phyloP scores from a whole-genome alignment of 2,113 vertebrate genomes.

The Mus musculus region GRCm39 chrX:135831001-135831500 shows the following conservation, averaged over 20 bases:
- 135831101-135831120: conserved; percentile 96
- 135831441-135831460: conserved; percentile 95
- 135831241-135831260: conserved; percentile 97
- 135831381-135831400: conserved; percentile 94
- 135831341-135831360: conserved; percentile 96
- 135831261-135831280: conserved; percentile 97
- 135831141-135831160: conserved; percentile 96
- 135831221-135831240: conserved; percentile 98
- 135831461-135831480: conserved; percentile 94
- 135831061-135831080: conserved; percentile 96
- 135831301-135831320: conserved; percentile 95
- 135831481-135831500: conserved; percentile 95
- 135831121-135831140: conserved; percentile 94
- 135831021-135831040: conserved; percentile 97
- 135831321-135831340: conserved; percentile 93
- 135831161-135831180: conserved; percentile 97
- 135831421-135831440: conserved; percentile 93
- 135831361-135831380: conserved; percentile 95
- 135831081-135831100: conserved; percentile 95
- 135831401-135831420: conserved; percentile 93
- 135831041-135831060: conserved; percentile 97
- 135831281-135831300: conserved; percentile 98
- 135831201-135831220: conserved; percentile 96
- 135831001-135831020: conserved; percentile 95
- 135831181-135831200: conserved; percentile 97